These are phyloP conservation scores for Leptopilina clavipes DNA, from an alignment of 1,140 invertebrate species.

Conservation along the genomic window DNA sequence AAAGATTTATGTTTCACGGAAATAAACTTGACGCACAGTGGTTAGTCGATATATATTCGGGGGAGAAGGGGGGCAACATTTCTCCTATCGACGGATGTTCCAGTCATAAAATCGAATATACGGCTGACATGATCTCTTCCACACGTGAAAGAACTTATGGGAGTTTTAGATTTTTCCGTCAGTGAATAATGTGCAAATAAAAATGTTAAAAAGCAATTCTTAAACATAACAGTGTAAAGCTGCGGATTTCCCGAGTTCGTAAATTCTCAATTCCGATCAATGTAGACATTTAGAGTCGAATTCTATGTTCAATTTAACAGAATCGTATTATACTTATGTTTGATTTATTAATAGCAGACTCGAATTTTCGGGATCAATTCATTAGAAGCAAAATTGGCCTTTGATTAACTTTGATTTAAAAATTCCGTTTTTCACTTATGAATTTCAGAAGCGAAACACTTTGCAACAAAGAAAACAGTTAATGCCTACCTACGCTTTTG, in stretches of 20 bases:
- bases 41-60: conserved; percentile 46
- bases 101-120: conserved; percentile 60
- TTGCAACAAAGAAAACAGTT: too few relatives aligned
- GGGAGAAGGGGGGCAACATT: conserved; percentile 45
- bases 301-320: too few relatives aligned
- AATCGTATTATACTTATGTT: too few relatives aligned
- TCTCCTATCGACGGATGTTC: conserved; percentile 52
- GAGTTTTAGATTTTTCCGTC: background rate
- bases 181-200: conserved; percentile 5
- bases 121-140: conserved; percentile 51
- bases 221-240: background rate
- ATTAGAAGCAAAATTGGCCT: too few relatives aligned
- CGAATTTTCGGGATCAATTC: too few relatives aligned
- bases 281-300: too few relatives aligned
- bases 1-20: conserved; percentile 46
- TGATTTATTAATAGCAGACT: too few relatives aligned
- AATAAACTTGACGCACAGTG: conserved; percentile 41
- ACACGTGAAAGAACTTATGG: conserved; percentile 10
- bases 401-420: too few relatives aligned
- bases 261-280: too few relatives aligned
- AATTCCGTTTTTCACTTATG: too few relatives aligned
- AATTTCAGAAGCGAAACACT: too few relatives aligned
- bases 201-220: background rate
- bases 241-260: background rate
- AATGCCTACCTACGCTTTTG: background rate